Evolutionary conservation across 2,797 vertebrate genomes (phyloP), one percentile per base, ranked within the genome.

Genomic region (Cichlasoma orientale): DNA sequence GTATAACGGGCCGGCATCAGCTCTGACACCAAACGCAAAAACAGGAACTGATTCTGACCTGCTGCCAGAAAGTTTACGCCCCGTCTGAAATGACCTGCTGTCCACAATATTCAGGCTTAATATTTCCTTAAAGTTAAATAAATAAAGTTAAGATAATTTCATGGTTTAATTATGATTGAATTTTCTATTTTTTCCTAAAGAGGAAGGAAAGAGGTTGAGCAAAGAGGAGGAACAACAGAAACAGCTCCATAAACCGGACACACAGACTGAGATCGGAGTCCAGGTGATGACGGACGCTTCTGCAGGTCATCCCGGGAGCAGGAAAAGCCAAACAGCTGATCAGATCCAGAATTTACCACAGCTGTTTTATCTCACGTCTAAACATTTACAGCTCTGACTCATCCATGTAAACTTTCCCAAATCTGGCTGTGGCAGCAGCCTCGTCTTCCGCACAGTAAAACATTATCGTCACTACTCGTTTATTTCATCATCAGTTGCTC

Each of bases 341-440:
- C 3, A 29, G 11, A 29, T 5, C 55, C 38, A 57, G 36, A 27
- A 73, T 12, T 47, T 27, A 66, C 23, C 36, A 23, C 38, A 14
- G 19, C 2, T 0, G 19, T 56, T 52, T 74, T 56, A 66, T 66
- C 38, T 66, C 44, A 52, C 23, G 13, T 68, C 29, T 52, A 79
- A 82, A 85, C 73, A 56, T 69, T 21, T 54, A 44, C 68, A 18
- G 19, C 19, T 29, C 33, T 55, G 56, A 78, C 71, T 75, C 80
- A 78, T 1, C 5, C 7, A n/a, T 21, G 52, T 50, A 66, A 79
- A 77, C 80, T 9, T 80, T 56, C 18, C 82, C 79, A 73, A 69
- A 73, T 66, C 59, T 66, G 80, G 75, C 41, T 1, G 21, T 31
- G 33, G 54, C 3, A 57, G 52, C 31, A 7, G 19, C 25, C 27